Evolutionary conservation across 2,113 vertebrate genomes (phyloP), one percentile per base, ranked within the genome.

Genomic region (Haemorhous mexicanus): DNA sequence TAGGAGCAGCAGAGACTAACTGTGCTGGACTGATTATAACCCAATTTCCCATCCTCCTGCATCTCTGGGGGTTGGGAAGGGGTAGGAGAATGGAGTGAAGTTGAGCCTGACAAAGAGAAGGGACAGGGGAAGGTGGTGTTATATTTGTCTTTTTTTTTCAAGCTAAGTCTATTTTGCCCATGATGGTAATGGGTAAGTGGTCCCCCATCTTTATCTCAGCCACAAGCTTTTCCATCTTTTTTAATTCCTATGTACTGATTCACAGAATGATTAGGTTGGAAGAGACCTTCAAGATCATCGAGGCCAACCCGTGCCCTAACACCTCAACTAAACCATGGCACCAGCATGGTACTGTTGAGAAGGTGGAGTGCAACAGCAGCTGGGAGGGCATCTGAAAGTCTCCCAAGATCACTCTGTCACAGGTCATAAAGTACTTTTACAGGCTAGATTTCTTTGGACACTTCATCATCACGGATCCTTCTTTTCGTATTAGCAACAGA

Each of bases 121-220:
- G 16, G 16, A 7, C 21, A 26, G 3, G 1, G 0, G 9, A 81
- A 69, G 4, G 22, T 10, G 6, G 1, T 68, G 24, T 64, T 56
- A 28, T 6, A 61, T 74, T 78, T 53, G 39, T 39, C 11, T 3
- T 15, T 37, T 86, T 82, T 33, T 52, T 55, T 18, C 46, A 75
- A 66, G 32, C 16, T 64, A 32, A 67, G 14, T 63, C 47, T 39
- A 27, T n/a, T 88, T 74, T 43, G 23, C 13, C 20, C 22, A 6
- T 58, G 20, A 70, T 20, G 26, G 18, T 50, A 72, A 56, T 8
- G 4, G 13, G 3, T 76, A 89, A 86, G 22, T 27, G 17, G 58
- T 33, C n/a, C 8, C 10, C 10, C 28, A 12, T 41, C 46, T 75
- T 49, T 27, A 82, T 11, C 23, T 85, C 55, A 69, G 49, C 9